Conservation (phyloP, 2,113 vertebrate species). For the Amblyornis subalaris region DNA sequence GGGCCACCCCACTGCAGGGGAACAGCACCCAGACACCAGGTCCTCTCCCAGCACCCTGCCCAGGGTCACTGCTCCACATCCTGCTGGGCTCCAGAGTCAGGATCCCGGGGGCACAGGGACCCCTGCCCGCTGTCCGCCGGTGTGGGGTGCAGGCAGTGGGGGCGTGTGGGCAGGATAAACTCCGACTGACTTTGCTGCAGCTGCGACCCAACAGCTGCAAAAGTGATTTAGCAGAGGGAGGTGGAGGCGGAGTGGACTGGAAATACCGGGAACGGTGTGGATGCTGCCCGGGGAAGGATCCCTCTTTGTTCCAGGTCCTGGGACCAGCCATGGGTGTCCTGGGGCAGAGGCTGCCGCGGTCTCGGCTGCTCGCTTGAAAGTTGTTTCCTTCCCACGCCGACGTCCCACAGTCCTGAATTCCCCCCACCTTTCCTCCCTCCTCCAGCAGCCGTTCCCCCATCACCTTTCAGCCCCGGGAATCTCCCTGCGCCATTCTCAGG, state of each 20-base stretch:
- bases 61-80: rapidly evolving
- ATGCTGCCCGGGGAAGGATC: not conserved
- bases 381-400: not conserved
- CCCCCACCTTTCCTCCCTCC: not conserved
- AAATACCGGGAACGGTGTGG: not conserved
- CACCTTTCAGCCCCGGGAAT: rapidly evolving
- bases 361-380: rapidly evolving
- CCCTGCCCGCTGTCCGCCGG: not conserved
- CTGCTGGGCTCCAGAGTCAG: not conserved
- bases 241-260: not conserved
- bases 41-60: not conserved
- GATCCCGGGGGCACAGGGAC: rapidly evolving
- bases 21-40: not conserved
- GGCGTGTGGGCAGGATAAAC: not conserved
- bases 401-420: rapidly evolving
- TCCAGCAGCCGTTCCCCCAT: not conserved
- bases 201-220: not conserved
- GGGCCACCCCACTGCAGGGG: not conserved
- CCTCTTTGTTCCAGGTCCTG: not conserved
- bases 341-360: not conserved
- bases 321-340: rapidly evolving
- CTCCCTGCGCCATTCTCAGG: not conserved
- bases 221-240: not conserved
- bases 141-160: not conserved
- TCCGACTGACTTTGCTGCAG: not conserved